phyloP scores from a whole-genome alignment of 2,113 vertebrate genomes.

The Alligator mississippiensis region DNA sequence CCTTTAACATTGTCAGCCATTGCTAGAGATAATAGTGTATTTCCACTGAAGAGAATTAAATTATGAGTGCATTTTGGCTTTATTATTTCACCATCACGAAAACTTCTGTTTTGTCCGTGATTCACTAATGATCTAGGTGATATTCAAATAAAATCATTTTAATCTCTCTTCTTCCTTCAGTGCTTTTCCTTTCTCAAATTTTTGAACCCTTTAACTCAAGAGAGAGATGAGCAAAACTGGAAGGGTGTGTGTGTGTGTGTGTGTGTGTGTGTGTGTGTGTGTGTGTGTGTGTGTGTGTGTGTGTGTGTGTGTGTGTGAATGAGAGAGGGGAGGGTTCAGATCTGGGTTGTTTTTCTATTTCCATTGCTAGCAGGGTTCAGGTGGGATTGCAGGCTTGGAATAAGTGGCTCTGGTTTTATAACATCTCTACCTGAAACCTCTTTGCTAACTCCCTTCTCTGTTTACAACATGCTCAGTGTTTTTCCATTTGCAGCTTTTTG shows the following conservation, averaged over 20 bases:
- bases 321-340: background rate
- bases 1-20: background rate
- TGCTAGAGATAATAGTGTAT: background rate
- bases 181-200: background rate
- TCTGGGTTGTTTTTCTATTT: background rate
- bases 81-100: background rate
- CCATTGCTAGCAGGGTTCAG: background rate
- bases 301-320: no score
- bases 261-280: no score
- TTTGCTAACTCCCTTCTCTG: background rate
- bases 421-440: background rate
- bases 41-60: background rate
- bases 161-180: background rate
- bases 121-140: constrained; percentile 10
- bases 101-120: background rate
- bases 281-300: no score
- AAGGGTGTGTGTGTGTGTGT: background rate
- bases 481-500: constrained; percentile 26
- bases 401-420: constrained; percentile 11
- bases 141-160: background rate
- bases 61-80: background rate
- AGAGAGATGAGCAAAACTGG: background rate
- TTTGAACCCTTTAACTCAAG: background rate
- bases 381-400: background rate
- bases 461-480: background rate